Conservation (phyloP, 2,888 invertebrate genomes). For the Drosophila sordidapex region DNA sequence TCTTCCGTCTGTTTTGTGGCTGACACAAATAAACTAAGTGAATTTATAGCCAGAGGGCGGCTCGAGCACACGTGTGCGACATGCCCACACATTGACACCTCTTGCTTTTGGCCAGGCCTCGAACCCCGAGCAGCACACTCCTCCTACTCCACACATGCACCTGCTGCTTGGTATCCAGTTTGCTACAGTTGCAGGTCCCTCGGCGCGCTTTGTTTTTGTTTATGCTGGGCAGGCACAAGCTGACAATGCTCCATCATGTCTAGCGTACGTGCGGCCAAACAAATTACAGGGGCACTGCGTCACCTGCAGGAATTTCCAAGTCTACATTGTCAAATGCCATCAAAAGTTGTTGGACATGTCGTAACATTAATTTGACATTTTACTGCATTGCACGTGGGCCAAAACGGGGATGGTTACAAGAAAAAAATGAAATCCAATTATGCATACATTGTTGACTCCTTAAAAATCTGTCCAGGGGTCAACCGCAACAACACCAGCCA, state of each 20-base stretch:
- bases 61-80: constrained; percentile 68
- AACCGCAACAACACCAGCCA: constrained; percentile 69
- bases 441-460: constrained; percentile 49
- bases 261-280: constrained; percentile 71
- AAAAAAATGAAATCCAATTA: constrained; percentile 20
- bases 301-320: constrained; percentile 81
- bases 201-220: constrained; percentile 74
- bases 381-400: constrained; percentile 63
- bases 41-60: constrained; percentile 70
- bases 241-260: constrained; percentile 72
- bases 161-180: constrained; percentile 29
- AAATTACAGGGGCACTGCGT: constrained; percentile 81
- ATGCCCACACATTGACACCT: constrained; percentile 80
- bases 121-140: constrained; percentile 21
- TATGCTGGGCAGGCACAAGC: constrained; percentile 79
- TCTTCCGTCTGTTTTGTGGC: constrained; percentile 25
- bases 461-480: constrained; percentile 67
- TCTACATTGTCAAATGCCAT: constrained; percentile 79
- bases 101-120: constrained; percentile 23
- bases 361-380: constrained; percentile 82
- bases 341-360: constrained; percentile 79
- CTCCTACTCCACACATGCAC: constrained; percentile 8
- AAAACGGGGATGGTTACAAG: constrained; percentile 18
- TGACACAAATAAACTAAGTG: constrained; percentile 57
- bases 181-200: constrained; percentile 71